Percentiles rank a stretch among this genome's conserved stretches.
These are phyloP conservation scores for Babyrousa celebensis DNA, from an alignment of 2,797 vertebrate species.

Conservation along the genomic window DNA sequence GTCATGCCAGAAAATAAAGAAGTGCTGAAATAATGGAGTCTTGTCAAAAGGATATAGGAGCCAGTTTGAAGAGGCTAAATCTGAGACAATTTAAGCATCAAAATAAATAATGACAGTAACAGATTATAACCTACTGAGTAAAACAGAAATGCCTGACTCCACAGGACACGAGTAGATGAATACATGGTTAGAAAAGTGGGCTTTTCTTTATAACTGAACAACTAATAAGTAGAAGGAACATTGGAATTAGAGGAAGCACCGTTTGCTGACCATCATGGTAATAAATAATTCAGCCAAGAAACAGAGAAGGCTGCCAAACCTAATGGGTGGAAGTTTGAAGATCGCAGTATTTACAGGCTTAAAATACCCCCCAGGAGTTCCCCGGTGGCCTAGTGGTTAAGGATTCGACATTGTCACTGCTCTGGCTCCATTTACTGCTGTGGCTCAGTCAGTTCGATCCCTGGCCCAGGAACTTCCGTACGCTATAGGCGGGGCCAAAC, in stretches of 20 bases:
- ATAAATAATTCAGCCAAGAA: slow-evolving; percentile 40
- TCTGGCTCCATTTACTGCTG: too few species aligned
- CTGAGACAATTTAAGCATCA: slow-evolving; percentile 43
- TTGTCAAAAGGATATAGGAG: not conserved
- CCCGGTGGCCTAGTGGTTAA: too few species aligned
- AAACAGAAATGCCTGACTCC: slow-evolving; percentile 24
- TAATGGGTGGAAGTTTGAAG: not conserved
- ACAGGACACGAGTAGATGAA: not conserved
- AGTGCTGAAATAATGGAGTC: not conserved
- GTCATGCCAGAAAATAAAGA: not conserved
- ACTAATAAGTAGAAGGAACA: slow-evolving; percentile 26
- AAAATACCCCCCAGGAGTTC: not conserved
- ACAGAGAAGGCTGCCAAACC: slow-evolving; percentile 33
- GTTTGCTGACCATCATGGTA: not conserved
- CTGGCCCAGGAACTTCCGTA: too few species aligned
- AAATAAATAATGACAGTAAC: slow-evolving; percentile 32
- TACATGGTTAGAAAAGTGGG: not conserved
- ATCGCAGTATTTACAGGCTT: not conserved
- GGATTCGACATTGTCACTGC: too few species aligned
- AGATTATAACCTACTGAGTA: not conserved
- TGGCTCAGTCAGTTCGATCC: too few species aligned
- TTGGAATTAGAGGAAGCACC: not conserved
- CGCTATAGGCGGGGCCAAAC: too few species aligned
- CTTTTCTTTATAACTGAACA: slow-evolving; percentile 32
- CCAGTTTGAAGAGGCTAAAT: slow-evolving; percentile 35